phyloP scores from a whole-genome alignment of 2,113 vertebrate genomes.

The human region GRCh38 chr21:36004501-36005000 shows the following conservation, averaged over 20 bases:
- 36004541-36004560: not conserved
- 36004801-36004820: accelerated
- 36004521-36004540: not conserved
- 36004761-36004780: no score
- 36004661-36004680: not conserved
- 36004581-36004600: not conserved
- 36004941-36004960: no score
- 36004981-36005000: no score
- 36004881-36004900: accelerated
- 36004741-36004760: no score
- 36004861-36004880: accelerated
- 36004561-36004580: not conserved
- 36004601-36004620: not conserved
- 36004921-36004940: accelerated
- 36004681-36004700: no score
- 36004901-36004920: no score
- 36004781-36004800: no score
- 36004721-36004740: no score
- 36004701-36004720: no score
- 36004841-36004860: accelerated
- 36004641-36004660: not conserved
- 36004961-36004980: no score
- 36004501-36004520: not conserved
- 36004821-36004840: accelerated
- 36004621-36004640: not conserved